Percentiles rank a stretch among this genome's conserved stretches.
These are phyloP conservation scores for Chlorospingus flavigularis DNA, from an alignment of 2,797 vertebrate genomes.

Conservation along the genomic window DNA sequence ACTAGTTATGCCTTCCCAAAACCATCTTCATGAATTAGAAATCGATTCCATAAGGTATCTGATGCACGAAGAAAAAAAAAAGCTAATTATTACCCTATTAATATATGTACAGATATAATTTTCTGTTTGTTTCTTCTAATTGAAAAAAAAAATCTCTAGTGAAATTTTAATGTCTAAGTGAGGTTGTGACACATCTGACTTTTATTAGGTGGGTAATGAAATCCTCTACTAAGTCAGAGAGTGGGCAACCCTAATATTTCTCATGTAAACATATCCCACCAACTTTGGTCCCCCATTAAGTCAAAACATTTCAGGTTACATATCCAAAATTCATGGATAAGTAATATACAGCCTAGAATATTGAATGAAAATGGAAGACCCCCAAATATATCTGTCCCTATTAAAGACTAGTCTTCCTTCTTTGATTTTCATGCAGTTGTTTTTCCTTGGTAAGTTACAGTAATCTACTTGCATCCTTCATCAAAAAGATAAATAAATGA, in stretches of 20 bases:
- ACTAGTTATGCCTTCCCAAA: neutral
- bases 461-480: neutral
- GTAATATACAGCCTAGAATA: neutral
- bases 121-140: neutral
- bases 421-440: neutral
- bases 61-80: neutral
- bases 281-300: neutral
- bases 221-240: neutral
- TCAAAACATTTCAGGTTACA: neutral
- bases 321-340: neutral
- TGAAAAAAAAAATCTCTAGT: neutral
- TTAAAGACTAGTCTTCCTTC: neutral
- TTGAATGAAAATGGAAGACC: neutral
- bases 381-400: accelerated
- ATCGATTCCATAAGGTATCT: neutral
- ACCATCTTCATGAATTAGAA: neutral
- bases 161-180: neutral
- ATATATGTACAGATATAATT: neutral
- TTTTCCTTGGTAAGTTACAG: neutral
- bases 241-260: neutral
- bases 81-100: neutral
- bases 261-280: neutral
- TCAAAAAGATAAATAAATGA: neutral
- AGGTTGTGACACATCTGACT: neutral
- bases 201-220: neutral